Conservation (phyloP, 2,797 vertebrate species). For the Ceryle rudis region DNA sequence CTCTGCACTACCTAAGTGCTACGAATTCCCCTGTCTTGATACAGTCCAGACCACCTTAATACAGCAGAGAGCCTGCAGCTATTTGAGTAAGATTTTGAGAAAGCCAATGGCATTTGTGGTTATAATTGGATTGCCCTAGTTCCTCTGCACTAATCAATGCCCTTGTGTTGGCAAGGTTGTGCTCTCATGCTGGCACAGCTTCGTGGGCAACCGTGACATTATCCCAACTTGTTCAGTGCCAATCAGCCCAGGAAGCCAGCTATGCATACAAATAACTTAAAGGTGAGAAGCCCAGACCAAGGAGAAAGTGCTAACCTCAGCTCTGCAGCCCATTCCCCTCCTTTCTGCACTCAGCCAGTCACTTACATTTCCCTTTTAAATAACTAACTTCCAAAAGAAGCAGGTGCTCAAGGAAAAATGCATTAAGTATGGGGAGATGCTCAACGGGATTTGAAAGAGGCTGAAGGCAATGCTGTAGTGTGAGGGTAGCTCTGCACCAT, state of each 20-base stretch:
- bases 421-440: background rate
- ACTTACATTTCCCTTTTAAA: background rate
- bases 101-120: slow-evolving; percentile 58
- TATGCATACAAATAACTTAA: slow-evolving; percentile 46
- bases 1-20: background rate
- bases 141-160: slow-evolving; percentile 69
- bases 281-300: slow-evolving; percentile 40
- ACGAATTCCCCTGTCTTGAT: background rate
- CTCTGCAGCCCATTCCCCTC: background rate
- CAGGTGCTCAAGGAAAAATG: background rate
- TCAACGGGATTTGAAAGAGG: rapidly evolving
- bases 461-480: background rate
- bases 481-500: background rate
- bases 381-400: background rate
- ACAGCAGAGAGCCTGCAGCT: background rate
- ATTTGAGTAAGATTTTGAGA: slow-evolving; percentile 47
- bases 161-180: slow-evolving; percentile 52
- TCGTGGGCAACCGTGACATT: slow-evolving; percentile 50
- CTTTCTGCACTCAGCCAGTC: background rate
- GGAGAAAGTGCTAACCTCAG: background rate
- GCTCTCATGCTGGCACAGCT: slow-evolving; percentile 43
- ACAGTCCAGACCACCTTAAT: slow-evolving; percentile 56
- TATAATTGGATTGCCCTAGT: slow-evolving; percentile 73
- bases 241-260: slow-evolving; percentile 9
- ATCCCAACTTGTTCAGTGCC: slow-evolving; percentile 5